These are phyloP conservation scores for Mnemiopsis leidyi DNA, from an alignment of 37 sponge, comb jelly and placozoan species.

Conservation along the genomic window DNA sequence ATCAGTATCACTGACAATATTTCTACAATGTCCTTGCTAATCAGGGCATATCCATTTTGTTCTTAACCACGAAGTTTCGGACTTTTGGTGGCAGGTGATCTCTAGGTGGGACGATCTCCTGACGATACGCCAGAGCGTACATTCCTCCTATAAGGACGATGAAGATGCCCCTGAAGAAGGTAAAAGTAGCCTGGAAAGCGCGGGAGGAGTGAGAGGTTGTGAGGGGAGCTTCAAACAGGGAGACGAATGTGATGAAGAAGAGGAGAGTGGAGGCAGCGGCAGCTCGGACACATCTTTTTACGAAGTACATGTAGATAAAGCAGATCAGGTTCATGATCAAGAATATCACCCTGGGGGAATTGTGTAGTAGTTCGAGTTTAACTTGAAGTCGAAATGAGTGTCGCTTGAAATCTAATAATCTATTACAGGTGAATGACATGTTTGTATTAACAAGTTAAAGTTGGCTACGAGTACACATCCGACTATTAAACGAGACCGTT, in stretches of 20 bases:
- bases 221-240: background rate
- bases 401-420: too few species aligned
- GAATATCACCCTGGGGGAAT: background rate
- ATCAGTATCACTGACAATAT: too few species aligned
- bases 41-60: background rate
- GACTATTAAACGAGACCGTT: too few species aligned
- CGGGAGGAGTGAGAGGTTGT: background rate
- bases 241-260: background rate
- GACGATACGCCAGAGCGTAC: background rate
- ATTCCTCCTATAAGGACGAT: background rate
- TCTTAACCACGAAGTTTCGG: background rate
- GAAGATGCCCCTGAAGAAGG: slow-evolving; percentile 3
- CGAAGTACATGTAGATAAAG: background rate
- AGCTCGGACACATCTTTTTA: background rate
- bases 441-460: too few species aligned
- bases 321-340: background rate
- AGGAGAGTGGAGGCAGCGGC: background rate
- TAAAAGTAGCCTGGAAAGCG: slow-evolving; percentile 21
- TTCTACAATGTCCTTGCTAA: background rate
- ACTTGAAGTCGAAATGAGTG: too few species aligned
- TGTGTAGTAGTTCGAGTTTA: too few species aligned
- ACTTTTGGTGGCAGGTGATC: background rate
- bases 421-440: too few species aligned
- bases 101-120: slow-evolving; percentile 14
- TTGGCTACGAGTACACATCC: too few species aligned